These are phyloP conservation scores for Eurystomus gularis DNA, from an alignment of 2,113 vertebrate genomes.

Conservation along the genomic window DNA sequence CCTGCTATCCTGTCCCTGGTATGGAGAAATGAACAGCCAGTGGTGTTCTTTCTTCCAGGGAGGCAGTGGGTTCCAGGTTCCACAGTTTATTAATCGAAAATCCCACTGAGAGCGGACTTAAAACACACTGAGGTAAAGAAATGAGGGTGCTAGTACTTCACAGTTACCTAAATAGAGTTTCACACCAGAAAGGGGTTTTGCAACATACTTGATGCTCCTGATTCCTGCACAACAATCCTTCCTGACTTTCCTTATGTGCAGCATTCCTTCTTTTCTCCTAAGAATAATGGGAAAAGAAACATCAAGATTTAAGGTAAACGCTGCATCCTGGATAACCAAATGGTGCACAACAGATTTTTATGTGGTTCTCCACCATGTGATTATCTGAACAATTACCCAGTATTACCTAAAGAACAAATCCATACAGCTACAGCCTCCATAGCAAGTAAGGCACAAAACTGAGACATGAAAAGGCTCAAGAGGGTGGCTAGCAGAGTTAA, in stretches of 20 bases:
- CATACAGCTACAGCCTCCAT: not conserved
- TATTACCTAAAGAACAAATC: not conserved
- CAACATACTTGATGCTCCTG: not conserved
- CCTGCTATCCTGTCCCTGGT: not conserved
- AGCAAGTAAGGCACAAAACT: not conserved
- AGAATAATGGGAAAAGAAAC: not conserved
- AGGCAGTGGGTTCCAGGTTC: not conserved
- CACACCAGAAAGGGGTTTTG: not conserved
- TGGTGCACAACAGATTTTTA: accelerated
- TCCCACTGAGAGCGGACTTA: not conserved
- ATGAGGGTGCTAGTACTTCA: not conserved
- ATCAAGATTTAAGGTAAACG: not conserved
- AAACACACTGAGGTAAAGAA: not conserved
- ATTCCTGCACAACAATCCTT: not conserved
- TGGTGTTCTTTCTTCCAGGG: not conserved
- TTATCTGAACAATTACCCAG: not conserved
- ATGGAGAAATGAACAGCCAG: not conserved
- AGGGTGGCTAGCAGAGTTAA: not conserved
- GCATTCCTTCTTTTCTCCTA: not conserved
- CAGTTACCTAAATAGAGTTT: not conserved
- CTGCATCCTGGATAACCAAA: not conserved
- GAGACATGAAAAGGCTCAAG: not conserved
- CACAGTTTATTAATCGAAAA: not conserved
- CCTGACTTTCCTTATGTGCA: not conserved
- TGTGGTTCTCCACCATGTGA: not conserved